Evolutionary conservation across 2,888 invertebrate species (phyloP), one percentile per base, ranked within the genome.

Genomic region (Hydropsyche betteni): DNA sequence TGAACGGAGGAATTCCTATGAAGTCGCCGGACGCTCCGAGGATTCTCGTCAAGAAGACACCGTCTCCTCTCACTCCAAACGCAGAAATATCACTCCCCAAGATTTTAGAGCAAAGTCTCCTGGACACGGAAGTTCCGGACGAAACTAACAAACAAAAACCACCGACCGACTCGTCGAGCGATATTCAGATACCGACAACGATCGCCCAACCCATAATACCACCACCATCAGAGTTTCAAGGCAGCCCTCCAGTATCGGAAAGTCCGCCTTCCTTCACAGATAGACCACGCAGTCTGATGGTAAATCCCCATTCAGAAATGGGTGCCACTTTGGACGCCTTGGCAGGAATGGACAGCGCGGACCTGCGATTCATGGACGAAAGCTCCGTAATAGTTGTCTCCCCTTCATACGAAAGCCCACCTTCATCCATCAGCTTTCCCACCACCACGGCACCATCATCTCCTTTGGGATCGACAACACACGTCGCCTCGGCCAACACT

Each of bases 281-380:
- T 79, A 85, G 89, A 79, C 88, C 89, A 70, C 86, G 86, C 81
- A 89, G 88, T 79, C 85, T 90, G 74, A 86, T 89, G 68, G 85
- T 89, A 16, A 87, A 85, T 72, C 83, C 84, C 16, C 85, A 86
- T n/a, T 89, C 89, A 82, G 88, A 89, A 73, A 86, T 89, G 77
- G 88, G 88, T 74, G 87, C 88, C 70, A 91, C 91, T 52, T 94
- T 92, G 81, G 95, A 95, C 83, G 89, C 94, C 77, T 86, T 96
- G 77, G 89, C 92, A 24, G 92, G 92, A 70, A 88, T 95, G 84
- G 95, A 95, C 82, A 93, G 93, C 77, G 93, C 94, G n/a, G 96
- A 96, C 84, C 86, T 96, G 74, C 90, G 94, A 68, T 96, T 90
- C 84, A 96, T 96, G 96, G 96, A 96, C 83, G 96, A 96, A 83